A percentile compares a stretch with the other conserved stretches of the same genome.
Conservation (phyloP, 2,113 vertebrate genomes). For the Notarius lentiginosus region DNA sequence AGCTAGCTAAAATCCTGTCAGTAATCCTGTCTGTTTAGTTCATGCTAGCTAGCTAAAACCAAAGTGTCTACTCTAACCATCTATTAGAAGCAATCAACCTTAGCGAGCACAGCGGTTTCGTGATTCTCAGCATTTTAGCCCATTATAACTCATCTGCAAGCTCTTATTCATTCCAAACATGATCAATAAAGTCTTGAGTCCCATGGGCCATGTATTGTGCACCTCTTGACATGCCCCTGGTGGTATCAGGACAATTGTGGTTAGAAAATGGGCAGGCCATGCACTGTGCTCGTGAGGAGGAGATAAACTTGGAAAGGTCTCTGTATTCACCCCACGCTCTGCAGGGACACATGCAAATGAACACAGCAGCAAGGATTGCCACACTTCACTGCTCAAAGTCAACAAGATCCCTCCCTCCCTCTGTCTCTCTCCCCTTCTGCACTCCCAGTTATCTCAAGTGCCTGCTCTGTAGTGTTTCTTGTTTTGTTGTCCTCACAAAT, state of each 20-base stretch:
- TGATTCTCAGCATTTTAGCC: background rate
- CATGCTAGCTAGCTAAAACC: too few relatives aligned
- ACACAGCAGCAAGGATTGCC: constrained; percentile 43
- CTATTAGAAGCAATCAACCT: constrained; percentile 1
- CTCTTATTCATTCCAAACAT: background rate
- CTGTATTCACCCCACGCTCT: constrained; percentile 33
- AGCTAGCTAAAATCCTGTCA: too few relatives aligned
- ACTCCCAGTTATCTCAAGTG: constrained; percentile 49
- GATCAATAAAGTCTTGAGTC: background rate
- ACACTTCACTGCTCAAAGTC: constrained; percentile 53
- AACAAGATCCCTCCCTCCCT: constrained; percentile 50
- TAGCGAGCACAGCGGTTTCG: background rate
- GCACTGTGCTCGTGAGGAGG: background rate
- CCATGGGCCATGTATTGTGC: background rate
- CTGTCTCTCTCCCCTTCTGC: constrained; percentile 9
- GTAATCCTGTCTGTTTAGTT: too few relatives aligned
- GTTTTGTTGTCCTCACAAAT: constrained; percentile 41
- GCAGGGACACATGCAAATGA: constrained; percentile 55
- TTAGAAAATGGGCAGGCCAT: background rate
- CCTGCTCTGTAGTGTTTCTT: constrained; percentile 26
- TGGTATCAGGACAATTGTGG: constrained; percentile 5
- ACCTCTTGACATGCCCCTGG: constrained; percentile 1
- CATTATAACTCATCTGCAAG: background rate
- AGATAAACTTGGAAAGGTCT: constrained; percentile 22
- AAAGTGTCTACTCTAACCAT: background rate